Percentiles rank a stretch among this genome's conserved stretches.
phyloP scores from a whole-genome alignment of 2,113 vertebrate species.

The Heterocephalus glaber region DNA sequence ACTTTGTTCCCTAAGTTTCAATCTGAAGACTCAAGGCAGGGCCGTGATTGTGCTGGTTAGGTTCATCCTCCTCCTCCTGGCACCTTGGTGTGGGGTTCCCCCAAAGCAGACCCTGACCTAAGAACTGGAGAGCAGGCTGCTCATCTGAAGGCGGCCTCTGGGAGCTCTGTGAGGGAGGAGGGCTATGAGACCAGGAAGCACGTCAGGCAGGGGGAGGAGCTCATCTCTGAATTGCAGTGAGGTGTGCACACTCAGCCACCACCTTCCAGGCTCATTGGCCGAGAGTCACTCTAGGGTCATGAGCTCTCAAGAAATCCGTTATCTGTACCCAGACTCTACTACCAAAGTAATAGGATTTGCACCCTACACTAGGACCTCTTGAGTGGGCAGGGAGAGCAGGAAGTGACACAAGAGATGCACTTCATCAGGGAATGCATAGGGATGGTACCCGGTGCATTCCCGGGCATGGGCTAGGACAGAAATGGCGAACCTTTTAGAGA shows the following conservation, averaged over 20 bases:
- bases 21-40: background rate
- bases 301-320: too few relatives aligned
- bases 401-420: background rate
- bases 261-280: background rate
- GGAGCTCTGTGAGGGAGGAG: background rate
- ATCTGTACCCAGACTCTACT: background rate
- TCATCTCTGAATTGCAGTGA: background rate
- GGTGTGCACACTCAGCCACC: too few relatives aligned
- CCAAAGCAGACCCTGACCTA: background rate
- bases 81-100: background rate
- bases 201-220: too few relatives aligned
- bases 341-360: background rate
- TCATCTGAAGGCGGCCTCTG: background rate
- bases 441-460: background rate
- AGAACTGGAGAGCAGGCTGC: background rate
- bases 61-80: background rate
- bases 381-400: background rate
- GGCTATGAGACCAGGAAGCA: background rate
- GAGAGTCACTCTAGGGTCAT: too few relatives aligned
- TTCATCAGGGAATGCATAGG: background rate
- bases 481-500: background rate
- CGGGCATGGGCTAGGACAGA: accelerated
- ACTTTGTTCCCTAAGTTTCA: background rate
- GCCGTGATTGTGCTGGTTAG: background rate
- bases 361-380: background rate